Percentiles rank a stretch among this genome's conserved stretches.
Evolutionary conservation across 2,113 vertebrate genomes (phyloP).

Genomic region (Halcyon senegalensis): DNA sequence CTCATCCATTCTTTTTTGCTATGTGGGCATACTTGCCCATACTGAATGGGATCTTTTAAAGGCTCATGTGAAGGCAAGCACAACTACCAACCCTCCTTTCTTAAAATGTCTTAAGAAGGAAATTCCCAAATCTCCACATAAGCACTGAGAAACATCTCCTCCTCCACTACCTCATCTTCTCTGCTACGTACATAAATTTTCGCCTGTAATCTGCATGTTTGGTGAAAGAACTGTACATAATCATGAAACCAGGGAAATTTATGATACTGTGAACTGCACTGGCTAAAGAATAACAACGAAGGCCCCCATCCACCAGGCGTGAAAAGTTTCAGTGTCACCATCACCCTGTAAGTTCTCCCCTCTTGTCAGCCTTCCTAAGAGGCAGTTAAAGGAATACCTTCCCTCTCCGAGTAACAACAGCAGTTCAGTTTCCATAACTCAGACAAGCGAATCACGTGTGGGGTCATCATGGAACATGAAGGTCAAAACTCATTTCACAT

Average conservation of each 20-base stretch:
- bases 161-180: neutral
- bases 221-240: neutral
- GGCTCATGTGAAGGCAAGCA: neutral
- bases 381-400: neutral
- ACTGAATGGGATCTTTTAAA: neutral
- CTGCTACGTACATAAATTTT: neutral
- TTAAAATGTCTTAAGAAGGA: neutral
- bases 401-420: neutral
- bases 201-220: neutral
- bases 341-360: neutral
- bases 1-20: neutral
- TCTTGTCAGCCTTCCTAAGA: neutral
- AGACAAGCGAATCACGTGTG: fast-evolving
- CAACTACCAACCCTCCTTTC: neutral
- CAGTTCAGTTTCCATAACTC: neutral
- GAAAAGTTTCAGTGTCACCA: neutral
- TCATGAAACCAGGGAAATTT: neutral
- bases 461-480: neutral
- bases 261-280: neutral
- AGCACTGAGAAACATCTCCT: neutral
- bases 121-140: neutral
- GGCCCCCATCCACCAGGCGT: conserved; percentile 26
- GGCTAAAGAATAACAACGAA: neutral
- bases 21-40: neutral
- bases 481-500: neutral